Base-by-base conservation (phyloP, 2,888 invertebrate species). In the Nebria brevicollis region DNA sequence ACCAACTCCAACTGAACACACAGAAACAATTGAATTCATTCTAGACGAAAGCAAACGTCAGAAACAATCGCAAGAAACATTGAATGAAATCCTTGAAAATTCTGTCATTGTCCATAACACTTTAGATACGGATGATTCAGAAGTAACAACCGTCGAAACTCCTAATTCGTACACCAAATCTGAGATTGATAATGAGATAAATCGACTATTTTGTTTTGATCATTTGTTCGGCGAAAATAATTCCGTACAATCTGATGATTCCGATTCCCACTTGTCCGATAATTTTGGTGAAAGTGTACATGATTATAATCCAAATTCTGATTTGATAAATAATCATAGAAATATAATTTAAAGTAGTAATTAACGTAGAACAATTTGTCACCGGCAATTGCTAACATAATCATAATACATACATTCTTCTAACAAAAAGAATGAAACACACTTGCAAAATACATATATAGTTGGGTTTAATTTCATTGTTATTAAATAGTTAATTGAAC, bases 1-100 rank as follows among this genome's bases (percentile, higher is more conserved):
- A 6, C 86, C 86, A 72, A 88, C 87, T 34, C 86, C 86, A 13
- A 82, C 86, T 26, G 84, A 87, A 85, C 85, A 85, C 83, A 66
- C 70, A 11, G 68, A 43, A 13, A 64, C 75, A 64, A 70, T 75
- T 7, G 8, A 75, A 10, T 75, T 80, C 1, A 34, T 11, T 66
- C 20, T 34, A 43, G 26, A 41, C 34, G 72, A 77, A 77, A 54
- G 34, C 26, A 25, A 20, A 25, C 25, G 7, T 4, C 26, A 72
- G 7, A 72, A 15, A 25, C 42, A 41, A 72, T 42, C 72, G 15
- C 72, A 66, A 34, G 15, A 15, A 64, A 26, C 20, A 43, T 11
- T 70, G 13, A 68, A 26, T 26, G 54, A 74, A 41, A 8, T 11
- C 7, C 26, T 25, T 10, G 75, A 54, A 54, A 75, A 66, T 78